Conservation (phyloP, 2,113 vertebrate genomes). For the Corythaixoides concolor region DNA sequence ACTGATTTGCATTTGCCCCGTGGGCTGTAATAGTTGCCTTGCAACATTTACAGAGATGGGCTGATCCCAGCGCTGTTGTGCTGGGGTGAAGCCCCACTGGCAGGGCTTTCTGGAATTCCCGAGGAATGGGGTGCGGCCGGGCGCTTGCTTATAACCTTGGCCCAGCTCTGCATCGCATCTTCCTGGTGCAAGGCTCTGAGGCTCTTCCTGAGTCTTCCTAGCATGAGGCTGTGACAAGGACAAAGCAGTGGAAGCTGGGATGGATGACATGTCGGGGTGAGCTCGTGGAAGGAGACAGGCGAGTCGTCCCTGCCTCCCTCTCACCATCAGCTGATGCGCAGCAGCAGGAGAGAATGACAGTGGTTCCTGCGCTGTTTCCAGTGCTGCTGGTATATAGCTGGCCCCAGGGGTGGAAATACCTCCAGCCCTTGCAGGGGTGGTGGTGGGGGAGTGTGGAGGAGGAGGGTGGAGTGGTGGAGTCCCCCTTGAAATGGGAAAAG, state of each 20-base stretch:
- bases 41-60: slow-evolving; percentile 53
- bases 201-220: background rate
- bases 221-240: background rate
- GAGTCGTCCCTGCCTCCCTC: background rate
- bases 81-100: slow-evolving; percentile 38
- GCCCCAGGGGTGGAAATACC: background rate
- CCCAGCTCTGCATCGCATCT: background rate
- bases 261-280: background rate
- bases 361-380: background rate
- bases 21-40: slow-evolving; percentile 49
- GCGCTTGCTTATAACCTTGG: background rate
- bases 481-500: background rate
- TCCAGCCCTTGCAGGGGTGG: background rate
- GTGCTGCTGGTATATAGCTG: background rate
- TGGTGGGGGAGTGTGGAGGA: background rate
- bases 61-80: background rate
- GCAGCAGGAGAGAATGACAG: slow-evolving; percentile 37
- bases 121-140: slow-evolving; percentile 41
- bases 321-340: slow-evolving; percentile 11
- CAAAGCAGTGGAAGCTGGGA: background rate
- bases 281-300: background rate
- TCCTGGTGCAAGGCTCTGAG: background rate
- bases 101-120: slow-evolving; percentile 47
- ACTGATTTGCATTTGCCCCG: slow-evolving; percentile 6
- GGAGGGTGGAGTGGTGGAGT: background rate